Percentiles rank a stretch among this genome's conserved stretches.
phyloP scores from a whole-genome alignment of 2,797 vertebrate genomes.

The Coranthus polyacanthus region DNA sequence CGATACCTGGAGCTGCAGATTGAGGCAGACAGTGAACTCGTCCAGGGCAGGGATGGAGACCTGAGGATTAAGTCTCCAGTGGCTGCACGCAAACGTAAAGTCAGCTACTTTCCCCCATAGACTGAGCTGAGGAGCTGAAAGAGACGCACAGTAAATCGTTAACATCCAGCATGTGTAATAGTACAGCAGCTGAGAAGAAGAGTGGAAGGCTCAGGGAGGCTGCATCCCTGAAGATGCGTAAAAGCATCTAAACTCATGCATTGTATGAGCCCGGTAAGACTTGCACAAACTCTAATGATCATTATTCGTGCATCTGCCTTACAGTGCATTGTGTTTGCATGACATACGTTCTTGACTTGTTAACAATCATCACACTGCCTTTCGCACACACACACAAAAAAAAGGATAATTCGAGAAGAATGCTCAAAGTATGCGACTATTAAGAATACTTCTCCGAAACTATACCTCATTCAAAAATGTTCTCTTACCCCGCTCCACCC shows the following conservation, averaged over 20 bases:
- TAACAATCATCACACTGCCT: constrained; percentile 7
- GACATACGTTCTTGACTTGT: constrained; percentile 26
- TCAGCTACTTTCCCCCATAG: constrained; percentile 79
- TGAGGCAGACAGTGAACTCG: constrained; percentile 81
- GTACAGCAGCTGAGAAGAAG: neutral
- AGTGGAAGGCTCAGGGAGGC: too few species aligned
- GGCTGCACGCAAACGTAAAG: constrained; percentile 53
- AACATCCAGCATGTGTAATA: neutral
- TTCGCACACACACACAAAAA: constrained; percentile 4
- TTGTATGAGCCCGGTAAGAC: too few species aligned
- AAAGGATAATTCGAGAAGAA: neutral
- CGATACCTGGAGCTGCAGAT: constrained; percentile 65
- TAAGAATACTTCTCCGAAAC: neutral
- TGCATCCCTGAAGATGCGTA: too few species aligned
- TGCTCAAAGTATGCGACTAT: neutral
- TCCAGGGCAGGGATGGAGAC: constrained; percentile 70
- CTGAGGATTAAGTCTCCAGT: constrained; percentile 70
- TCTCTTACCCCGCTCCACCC: constrained; percentile 54
- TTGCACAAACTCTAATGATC: too few species aligned
- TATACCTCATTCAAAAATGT: neutral
- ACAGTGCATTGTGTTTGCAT: constrained; percentile 27
- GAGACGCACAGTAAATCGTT: constrained; percentile 6
- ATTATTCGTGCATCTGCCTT: neutral
- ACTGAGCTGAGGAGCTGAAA: constrained; percentile 56
- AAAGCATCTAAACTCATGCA: too few species aligned